Percentiles rank a stretch among this genome's conserved stretches.
Conservation (phyloP, 2,888 invertebrate species). For the Ametastegia equiseti region DNA sequence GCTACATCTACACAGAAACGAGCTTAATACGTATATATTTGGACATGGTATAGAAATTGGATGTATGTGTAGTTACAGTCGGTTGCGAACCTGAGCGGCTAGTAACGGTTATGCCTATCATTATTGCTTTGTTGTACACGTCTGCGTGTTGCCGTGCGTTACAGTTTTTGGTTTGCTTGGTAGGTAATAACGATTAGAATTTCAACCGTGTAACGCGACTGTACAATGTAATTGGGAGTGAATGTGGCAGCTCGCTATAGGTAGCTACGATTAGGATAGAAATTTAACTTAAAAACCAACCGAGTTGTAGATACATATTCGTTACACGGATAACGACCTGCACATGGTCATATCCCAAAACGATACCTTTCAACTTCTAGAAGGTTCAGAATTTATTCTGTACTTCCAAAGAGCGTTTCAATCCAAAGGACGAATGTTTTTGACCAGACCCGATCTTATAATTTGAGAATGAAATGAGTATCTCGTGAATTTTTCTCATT, state of each 20-base stretch:
- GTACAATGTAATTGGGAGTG: constrained; percentile 33
- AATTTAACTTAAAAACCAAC: constrained; percentile 31
- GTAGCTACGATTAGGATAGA: constrained; percentile 30
- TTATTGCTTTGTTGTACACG: constrained; percentile 68
- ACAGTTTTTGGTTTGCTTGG: constrained; percentile 41
- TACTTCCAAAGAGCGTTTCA: no score
- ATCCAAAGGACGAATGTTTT: no score
- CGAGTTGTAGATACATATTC: neutral
- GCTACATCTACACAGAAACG: constrained; percentile 50
- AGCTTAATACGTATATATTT: constrained; percentile 37
- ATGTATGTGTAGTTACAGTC: constrained; percentile 58
- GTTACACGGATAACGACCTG: constrained; percentile 1
- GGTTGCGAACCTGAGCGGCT: constrained; percentile 63
- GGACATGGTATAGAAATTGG: neutral
- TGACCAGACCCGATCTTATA: no score
- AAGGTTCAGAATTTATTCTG: neutral
- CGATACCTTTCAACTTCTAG: neutral
- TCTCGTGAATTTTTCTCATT: neutral
- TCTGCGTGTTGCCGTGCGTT: constrained; percentile 38
- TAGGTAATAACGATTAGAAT: constrained; percentile 44
- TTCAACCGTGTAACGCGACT: constrained; percentile 27
- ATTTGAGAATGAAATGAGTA: neutral
- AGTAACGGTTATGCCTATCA: constrained; percentile 70
- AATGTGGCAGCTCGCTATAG: constrained; percentile 24
- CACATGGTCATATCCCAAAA: neutral